Conservation (phyloP, 1,140 invertebrate species). For the Tachypleus tridentatus region DNA sequence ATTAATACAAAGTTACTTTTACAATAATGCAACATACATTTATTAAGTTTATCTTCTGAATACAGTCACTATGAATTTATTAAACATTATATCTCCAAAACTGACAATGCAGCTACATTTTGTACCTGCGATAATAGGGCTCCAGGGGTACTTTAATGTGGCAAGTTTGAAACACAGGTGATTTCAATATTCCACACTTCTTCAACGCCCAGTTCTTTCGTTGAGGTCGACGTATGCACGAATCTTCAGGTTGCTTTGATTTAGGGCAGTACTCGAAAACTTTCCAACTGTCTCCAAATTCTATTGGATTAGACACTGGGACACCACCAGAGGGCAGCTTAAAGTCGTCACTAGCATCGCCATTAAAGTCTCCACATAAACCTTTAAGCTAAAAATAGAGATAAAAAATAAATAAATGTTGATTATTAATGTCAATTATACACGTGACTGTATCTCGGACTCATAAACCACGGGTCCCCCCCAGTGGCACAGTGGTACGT, state of each 20-base stretch:
- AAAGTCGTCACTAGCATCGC: constrained; percentile 67
- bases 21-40: too few species aligned
- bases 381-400: constrained; percentile 52
- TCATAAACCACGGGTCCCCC: too few species aligned
- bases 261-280: constrained; percentile 56
- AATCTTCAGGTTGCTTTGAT: constrained; percentile 37
- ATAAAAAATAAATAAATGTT: background rate
- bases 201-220: constrained; percentile 61
- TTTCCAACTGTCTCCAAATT: constrained; percentile 82
- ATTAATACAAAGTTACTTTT: too few species aligned
- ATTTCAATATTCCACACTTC: constrained; percentile 60
- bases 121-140: constrained; percentile 43
- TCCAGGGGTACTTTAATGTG: constrained; percentile 63
- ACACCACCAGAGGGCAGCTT: constrained; percentile 59
- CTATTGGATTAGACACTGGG: constrained; percentile 51
- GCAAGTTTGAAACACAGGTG: constrained; percentile 55
- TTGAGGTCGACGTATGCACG: constrained; percentile 57
- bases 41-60: too few species aligned
- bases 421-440: too few species aligned
- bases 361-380: constrained; percentile 82
- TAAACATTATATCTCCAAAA: background rate
- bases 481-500: too few species aligned
- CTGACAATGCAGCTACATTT: background rate
- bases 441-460: too few species aligned
- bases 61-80: background rate